Conservation (phyloP, 2,888 invertebrate species). For the Tetrapedia diversipes region DNA sequence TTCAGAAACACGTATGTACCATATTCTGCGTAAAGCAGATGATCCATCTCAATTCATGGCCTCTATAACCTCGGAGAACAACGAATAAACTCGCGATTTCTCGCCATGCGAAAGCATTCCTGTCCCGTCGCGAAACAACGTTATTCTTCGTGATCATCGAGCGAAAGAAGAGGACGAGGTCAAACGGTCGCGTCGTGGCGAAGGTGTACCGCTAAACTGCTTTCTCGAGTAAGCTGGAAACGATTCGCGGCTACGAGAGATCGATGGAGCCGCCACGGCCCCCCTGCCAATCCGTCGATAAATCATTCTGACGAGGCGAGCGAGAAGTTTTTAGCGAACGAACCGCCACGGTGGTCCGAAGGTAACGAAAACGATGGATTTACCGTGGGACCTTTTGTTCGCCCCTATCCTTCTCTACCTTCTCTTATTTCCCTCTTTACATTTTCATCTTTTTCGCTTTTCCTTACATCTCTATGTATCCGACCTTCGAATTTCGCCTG, state of each 20-base stretch:
- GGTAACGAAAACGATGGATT: constrained; percentile 53
- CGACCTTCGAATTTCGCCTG: constrained; percentile 19
- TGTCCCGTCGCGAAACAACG: constrained; percentile 19
- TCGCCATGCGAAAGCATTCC: too few species aligned
- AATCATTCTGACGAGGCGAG: constrained; percentile 62
- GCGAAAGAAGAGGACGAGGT: too few species aligned
- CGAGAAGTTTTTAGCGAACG: constrained; percentile 62
- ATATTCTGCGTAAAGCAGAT: too few species aligned
- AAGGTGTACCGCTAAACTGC: constrained; percentile 32
- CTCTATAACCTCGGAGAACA: too few species aligned
- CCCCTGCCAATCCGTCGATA: constrained; percentile 65
- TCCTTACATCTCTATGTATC: not conserved
- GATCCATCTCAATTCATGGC: too few species aligned
- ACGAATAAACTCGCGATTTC: too few species aligned
- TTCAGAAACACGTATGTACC: too few species aligned
- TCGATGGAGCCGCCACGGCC: constrained; percentile 56
- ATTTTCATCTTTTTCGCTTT: not conserved
- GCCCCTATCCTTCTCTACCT: not conserved
- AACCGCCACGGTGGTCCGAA: constrained; percentile 46
- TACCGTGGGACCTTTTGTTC: constrained; percentile 22
- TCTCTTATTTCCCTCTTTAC: not conserved
- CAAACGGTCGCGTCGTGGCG: too few species aligned
- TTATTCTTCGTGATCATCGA: constrained; percentile 21
- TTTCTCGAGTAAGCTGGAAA: constrained; percentile 47
- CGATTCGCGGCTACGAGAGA: constrained; percentile 55